Percentiles rank a stretch among this genome's conserved stretches.
Conservation (phyloP, 2,888 invertebrate genomes). For the Coelopa pilipes region DNA sequence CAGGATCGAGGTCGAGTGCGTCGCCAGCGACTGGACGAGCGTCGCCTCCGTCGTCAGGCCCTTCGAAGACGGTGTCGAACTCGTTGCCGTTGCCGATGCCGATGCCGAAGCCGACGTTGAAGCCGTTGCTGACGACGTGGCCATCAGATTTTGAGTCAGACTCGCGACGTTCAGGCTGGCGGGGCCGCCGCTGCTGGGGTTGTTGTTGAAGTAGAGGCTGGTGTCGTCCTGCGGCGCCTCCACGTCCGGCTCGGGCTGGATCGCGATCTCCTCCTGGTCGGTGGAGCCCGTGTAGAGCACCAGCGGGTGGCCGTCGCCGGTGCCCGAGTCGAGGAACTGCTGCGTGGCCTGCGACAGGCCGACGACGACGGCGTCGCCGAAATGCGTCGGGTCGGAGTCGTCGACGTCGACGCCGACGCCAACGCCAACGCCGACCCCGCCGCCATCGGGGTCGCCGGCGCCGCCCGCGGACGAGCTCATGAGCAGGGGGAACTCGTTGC, state of each 20-base stretch:
- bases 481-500: constrained; percentile 11
- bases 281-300: constrained; percentile 50
- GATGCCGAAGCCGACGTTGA: too few relatives aligned
- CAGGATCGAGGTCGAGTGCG: constrained; percentile 63
- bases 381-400: neutral
- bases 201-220: constrained; percentile 55
- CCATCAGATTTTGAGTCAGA: constrained; percentile 29
- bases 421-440: too few relatives aligned
- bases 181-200: constrained; percentile 43
- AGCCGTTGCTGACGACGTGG: constrained; percentile 63
- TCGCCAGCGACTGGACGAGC: constrained; percentile 53
- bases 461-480: constrained; percentile 7
- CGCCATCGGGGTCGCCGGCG: neutral
- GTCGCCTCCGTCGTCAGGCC: neutral
- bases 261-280: constrained; percentile 49
- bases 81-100: too few relatives aligned
- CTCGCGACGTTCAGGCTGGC: constrained; percentile 52
- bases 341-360: constrained; percentile 18
- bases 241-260: constrained; percentile 35
- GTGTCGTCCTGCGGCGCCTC: constrained; percentile 41
- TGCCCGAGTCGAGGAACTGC: constrained; percentile 18
- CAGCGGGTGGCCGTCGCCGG: constrained; percentile 37
- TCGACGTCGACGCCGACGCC: too few relatives aligned
- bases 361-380: too few relatives aligned
- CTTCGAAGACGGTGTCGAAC: too few relatives aligned